These are phyloP conservation scores for Temnothorax unifasciatus DNA, from an alignment of 2,888 invertebrate genomes.

Conservation along the genomic window DNA sequence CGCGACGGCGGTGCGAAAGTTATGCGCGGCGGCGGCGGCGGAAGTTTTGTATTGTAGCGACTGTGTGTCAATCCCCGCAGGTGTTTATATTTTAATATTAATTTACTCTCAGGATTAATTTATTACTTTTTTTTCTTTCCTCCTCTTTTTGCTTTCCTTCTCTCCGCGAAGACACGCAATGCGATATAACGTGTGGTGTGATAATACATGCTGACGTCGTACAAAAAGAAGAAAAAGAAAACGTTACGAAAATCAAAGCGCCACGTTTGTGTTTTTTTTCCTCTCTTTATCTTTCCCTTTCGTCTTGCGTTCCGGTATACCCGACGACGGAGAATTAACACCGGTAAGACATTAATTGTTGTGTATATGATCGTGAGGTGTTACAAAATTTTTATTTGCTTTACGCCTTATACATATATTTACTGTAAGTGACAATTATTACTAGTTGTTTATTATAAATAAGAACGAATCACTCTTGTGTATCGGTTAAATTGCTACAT, in stretches of 20 bases:
- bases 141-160: conserved; percentile 53
- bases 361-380: conserved; percentile 67
- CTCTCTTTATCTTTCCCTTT: background rate
- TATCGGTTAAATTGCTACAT: conserved; percentile 84
- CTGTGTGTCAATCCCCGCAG: conserved; percentile 49
- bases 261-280: conserved; percentile 50
- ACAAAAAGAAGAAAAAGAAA: conserved; percentile 59
- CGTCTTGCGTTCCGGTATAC: conserved; percentile 60
- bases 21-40: conserved; percentile 52
- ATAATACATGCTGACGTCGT: conserved; percentile 66
- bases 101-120: conserved; percentile 60
- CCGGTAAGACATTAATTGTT: conserved; percentile 71
- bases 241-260: conserved; percentile 66
- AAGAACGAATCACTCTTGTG: conserved; percentile 82
- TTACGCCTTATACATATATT: conserved; percentile 82
- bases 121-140: conserved; percentile 48
- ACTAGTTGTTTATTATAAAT: conserved; percentile 84
- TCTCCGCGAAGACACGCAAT: conserved; percentile 42
- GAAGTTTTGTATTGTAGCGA: conserved; percentile 66
- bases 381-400: conserved; percentile 79
- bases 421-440: conserved; percentile 82
- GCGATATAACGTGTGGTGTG: conserved; percentile 46
- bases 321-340: conserved; percentile 67
- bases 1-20: conserved; percentile 68
- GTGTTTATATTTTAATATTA: conserved; percentile 19